Conservation (phyloP, 1,140 invertebrate genomes). For the Eurosta solidaginis region DNA sequence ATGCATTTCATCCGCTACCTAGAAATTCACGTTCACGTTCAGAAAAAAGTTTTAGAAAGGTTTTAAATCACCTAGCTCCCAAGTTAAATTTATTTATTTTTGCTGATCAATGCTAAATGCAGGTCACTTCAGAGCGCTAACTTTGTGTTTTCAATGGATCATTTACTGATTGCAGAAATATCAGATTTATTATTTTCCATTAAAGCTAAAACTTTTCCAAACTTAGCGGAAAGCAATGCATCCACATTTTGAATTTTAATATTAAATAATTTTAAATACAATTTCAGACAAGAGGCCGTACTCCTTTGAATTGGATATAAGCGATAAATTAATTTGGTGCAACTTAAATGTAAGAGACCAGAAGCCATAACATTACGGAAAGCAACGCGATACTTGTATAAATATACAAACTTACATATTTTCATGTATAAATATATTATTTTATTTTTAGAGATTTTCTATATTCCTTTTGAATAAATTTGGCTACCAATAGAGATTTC, state of each 20-base stretch:
- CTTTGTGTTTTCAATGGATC: no score
- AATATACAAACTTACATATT: neutral
- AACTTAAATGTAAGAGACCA: neutral
- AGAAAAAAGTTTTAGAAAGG: no score
- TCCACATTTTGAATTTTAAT: neutral
- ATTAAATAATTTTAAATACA: neutral
- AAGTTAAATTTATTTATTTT: no score
- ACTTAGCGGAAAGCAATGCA: neutral
- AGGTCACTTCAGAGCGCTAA: no score
- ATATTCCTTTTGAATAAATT: no score
- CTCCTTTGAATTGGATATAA: neutral
- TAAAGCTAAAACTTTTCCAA: neutral
- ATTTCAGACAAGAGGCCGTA: neutral
- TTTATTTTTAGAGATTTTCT: neutral
- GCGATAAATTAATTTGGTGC: slow-evolving; percentile 9
- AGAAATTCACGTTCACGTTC: no score
- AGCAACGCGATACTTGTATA: neutral
- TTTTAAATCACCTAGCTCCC: no score
- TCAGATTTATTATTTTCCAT: neutral
- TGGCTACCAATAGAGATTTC: no score
- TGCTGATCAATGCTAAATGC: no score
- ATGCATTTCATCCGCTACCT: no score
- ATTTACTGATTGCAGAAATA: no score
- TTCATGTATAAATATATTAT: neutral
- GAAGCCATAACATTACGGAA: neutral